These are phyloP conservation scores for Cactoblastis cactorum DNA, from an alignment of 2,888 invertebrate species.

Conservation along the genomic window DNA sequence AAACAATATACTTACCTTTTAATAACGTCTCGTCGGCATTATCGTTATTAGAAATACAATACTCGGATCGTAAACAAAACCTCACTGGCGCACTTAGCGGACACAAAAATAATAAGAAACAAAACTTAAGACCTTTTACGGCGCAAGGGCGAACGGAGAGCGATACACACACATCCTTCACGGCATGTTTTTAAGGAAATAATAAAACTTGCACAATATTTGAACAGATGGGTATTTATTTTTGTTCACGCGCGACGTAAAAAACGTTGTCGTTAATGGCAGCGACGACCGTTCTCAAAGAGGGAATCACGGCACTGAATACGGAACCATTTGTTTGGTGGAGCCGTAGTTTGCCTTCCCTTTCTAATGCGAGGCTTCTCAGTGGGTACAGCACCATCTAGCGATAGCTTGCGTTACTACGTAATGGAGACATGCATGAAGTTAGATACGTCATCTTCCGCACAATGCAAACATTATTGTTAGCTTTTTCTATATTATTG, in stretches of 20 bases:
- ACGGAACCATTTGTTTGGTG: constrained; percentile 56
- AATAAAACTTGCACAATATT: constrained; percentile 72
- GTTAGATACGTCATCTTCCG: no score
- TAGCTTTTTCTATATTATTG: no score
- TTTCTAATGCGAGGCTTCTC: constrained; percentile 40
- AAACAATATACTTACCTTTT: constrained; percentile 37
- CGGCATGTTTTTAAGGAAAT: constrained; percentile 46
- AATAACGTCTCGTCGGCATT: constrained; percentile 61
- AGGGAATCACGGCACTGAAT: constrained; percentile 61
- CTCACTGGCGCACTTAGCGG: constrained; percentile 55
- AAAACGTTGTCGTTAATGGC: constrained; percentile 25
- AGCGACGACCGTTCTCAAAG: constrained; percentile 33
- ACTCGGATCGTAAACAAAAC: constrained; percentile 60
- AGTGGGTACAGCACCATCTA: constrained; percentile 44
- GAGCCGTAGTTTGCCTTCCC: constrained; percentile 54
- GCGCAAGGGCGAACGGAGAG: constrained; percentile 29
- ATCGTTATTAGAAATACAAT: constrained; percentile 69
- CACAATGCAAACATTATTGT: no score
- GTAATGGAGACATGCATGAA: constrained; percentile 19
- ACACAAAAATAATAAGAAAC: constrained; percentile 56
- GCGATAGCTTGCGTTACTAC: constrained; percentile 15
- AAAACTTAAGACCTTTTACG: constrained; percentile 37
- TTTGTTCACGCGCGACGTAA: constrained; percentile 64
- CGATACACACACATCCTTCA: constrained; percentile 52
- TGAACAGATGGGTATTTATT: constrained; percentile 74